Evolutionary conservation across 2,113 vertebrate species (phyloP).

Genomic region (Isichthys henryi): DNA sequence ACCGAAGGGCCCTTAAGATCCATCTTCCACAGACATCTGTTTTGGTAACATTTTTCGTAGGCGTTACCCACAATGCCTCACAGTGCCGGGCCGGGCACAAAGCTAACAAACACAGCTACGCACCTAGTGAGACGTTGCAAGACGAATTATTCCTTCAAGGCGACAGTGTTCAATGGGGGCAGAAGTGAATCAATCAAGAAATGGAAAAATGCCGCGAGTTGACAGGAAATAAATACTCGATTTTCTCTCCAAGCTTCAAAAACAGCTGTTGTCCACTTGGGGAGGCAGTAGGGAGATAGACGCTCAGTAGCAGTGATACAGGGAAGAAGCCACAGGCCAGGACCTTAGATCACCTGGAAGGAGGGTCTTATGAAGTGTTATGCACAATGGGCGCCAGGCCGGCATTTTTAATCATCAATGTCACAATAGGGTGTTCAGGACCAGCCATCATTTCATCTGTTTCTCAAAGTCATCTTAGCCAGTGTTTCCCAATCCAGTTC

Average conservation of each 20-base stretch:
- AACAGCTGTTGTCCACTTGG: neutral
- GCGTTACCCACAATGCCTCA: neutral
- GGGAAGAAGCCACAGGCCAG: neutral
- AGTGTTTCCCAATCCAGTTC: neutral
- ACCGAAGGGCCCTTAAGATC: neutral
- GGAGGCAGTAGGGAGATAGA: neutral
- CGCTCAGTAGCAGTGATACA: neutral
- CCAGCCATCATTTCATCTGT: neutral
- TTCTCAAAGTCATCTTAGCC: neutral
- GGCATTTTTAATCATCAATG: neutral
- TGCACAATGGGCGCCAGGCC: neutral
- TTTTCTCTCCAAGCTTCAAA: neutral
- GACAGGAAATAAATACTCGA: constrained; percentile 1
- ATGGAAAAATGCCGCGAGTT: neutral
- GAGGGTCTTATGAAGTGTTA: neutral
- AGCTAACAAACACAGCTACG: neutral
- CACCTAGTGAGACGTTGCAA: neutral
- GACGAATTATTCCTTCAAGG: constrained; percentile 4
- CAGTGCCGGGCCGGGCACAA: neutral
- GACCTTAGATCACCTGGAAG: neutral
- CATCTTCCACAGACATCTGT: neutral
- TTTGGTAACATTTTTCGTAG: neutral
- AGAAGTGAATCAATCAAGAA: constrained; percentile 9
- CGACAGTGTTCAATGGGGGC: constrained; percentile 1
- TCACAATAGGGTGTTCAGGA: neutral